Conservation (phyloP, 37 sponge, comb jelly and placozoan genomes). For the Hexactinellida sp. region DNA sequence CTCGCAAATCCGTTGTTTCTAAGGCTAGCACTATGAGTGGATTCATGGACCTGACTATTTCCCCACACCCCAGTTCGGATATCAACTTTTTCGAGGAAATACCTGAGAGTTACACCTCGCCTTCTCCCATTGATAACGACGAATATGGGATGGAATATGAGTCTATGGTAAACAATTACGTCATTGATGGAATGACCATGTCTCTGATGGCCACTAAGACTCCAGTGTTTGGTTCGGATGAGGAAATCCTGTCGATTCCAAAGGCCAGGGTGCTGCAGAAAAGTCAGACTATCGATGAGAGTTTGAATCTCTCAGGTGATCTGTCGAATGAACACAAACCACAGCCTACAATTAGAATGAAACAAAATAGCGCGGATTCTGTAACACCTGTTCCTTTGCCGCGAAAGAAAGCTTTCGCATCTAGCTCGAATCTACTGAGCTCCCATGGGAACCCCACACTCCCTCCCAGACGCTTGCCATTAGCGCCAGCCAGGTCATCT, state of each 20-base stretch:
- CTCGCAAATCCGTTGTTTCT: not conserved
- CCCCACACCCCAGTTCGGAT: not conserved
- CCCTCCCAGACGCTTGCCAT: not conserved
- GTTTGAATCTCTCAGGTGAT: not conserved
- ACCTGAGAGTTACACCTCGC: not conserved
- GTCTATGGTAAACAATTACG: not conserved
- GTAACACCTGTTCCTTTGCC: not conserved
- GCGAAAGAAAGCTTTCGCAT: not conserved
- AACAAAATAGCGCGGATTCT: not conserved
- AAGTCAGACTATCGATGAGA: not conserved
- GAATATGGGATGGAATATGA: not conserved
- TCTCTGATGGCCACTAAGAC: not conserved
- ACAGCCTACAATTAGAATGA: not conserved
- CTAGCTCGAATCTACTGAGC: not conserved
- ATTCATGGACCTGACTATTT: not conserved
- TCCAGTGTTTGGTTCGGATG: not conserved
- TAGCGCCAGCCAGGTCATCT: not conserved
- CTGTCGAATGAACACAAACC: not conserved
- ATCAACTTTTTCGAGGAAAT: not conserved
- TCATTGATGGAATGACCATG: no score
- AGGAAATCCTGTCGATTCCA: not conserved
- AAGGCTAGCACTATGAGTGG: slow-evolving; percentile 8
- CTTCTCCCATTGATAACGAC: not conserved
- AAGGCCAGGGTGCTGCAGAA: not conserved
- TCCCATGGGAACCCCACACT: not conserved